Conservation (phyloP, 2,888 invertebrate genomes). For the Tachina lurida region DNA sequence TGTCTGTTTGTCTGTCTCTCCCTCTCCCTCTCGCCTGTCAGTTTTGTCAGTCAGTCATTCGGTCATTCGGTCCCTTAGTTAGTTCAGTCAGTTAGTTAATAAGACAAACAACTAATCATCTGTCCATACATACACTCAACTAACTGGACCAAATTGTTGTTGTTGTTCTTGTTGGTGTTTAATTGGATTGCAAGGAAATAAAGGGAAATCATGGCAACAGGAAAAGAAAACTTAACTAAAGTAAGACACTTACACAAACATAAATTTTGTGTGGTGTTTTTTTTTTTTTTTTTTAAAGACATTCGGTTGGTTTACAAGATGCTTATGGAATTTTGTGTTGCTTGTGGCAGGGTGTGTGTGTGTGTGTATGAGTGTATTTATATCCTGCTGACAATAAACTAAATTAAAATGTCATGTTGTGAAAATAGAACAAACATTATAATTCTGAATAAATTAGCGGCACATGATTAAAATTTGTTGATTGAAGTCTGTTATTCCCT, state of each 20-base stretch:
- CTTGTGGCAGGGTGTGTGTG: neutral
- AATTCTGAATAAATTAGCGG: conserved; percentile 46
- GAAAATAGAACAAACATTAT: conserved; percentile 41
- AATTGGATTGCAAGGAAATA: conserved; percentile 52
- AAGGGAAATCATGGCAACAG: conserved; percentile 54
- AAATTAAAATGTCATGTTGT: conserved; percentile 60
- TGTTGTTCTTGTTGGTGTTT: conserved; percentile 18
- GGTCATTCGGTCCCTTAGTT: conserved; percentile 8
- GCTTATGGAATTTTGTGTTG: neutral
- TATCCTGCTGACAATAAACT: conserved; percentile 59
- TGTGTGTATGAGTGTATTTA: conserved; percentile 2
- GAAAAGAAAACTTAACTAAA: conserved; percentile 22
- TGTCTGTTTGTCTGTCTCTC: neutral
- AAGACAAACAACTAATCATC: neutral
- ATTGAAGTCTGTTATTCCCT: neutral
- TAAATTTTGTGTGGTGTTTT: conserved; percentile 20
- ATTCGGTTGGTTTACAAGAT: neutral
- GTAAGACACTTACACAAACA: neutral
- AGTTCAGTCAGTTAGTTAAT: neutral
- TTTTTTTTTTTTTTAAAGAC: neutral
- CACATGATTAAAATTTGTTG: conserved; percentile 43
- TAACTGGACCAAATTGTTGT: conserved; percentile 5
- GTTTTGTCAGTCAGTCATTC: neutral
- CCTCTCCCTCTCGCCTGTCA: neutral
- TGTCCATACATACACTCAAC: conserved; percentile 6